Percentiles rank a stretch among this genome's conserved stretches.
Evolutionary conservation across 1,140 invertebrate genomes (phyloP).

Genomic region (Megalopta genalis): DNA sequence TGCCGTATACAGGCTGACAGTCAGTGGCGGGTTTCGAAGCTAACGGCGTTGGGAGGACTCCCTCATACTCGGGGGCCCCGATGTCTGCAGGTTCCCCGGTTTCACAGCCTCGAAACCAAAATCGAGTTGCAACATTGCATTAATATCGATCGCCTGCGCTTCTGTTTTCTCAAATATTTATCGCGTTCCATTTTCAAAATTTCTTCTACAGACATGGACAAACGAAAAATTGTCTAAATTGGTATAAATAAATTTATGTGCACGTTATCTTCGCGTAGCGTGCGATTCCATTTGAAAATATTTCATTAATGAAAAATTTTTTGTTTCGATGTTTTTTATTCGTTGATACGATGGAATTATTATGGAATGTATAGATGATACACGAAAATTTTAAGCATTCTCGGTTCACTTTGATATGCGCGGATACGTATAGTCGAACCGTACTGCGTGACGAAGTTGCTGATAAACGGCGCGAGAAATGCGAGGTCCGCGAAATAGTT

Average conservation of each 20-base stretch:
- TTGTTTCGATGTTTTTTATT: not conserved
- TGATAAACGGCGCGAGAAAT: slow-evolving; percentile 35
- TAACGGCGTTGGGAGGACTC: slow-evolving; percentile 59
- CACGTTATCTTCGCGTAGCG: not conserved
- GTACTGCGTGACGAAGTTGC: slow-evolving; percentile 25
- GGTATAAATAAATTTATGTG: not conserved
- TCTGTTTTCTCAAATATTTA: not conserved
- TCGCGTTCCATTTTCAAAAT: not conserved
- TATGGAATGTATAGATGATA: not conserved
- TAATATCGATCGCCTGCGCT: not conserved
- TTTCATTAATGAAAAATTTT: not conserved
- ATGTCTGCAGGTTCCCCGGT: slow-evolving; percentile 46
- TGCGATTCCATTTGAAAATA: not conserved
- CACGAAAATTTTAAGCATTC: not conserved
- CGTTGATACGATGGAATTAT: not conserved
- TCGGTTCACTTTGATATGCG: not conserved
- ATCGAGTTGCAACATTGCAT: slow-evolving; percentile 3
- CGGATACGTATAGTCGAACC: not conserved
- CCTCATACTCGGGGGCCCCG: slow-evolving; percentile 55
- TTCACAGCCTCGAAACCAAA: slow-evolving; percentile 41
- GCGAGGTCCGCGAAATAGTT: slow-evolving; percentile 32
- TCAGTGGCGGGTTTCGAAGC: slow-evolving; percentile 66
- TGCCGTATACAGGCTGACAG: slow-evolving; percentile 54
- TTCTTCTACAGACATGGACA: not conserved
- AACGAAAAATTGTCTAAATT: too few relatives aligned